Percentiles rank a stretch among this genome's conserved stretches.
phyloP scores from a whole-genome alignment of 2,113 vertebrate genomes.

The Myotis yumanensis region DNA sequence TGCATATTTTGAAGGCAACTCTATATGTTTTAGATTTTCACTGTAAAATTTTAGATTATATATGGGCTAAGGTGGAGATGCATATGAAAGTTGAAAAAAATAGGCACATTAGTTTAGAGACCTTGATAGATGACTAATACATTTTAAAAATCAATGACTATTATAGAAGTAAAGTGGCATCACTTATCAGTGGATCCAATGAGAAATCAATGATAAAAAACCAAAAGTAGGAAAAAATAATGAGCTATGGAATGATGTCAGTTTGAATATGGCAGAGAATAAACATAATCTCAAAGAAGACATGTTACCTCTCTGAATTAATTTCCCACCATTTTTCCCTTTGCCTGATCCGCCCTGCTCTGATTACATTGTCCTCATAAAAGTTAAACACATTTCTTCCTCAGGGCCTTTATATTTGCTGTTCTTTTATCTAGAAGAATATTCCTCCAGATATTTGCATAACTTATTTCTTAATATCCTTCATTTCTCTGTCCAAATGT shows the following conservation, averaged over 20 bases:
- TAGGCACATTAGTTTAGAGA: neutral
- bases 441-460: neutral
- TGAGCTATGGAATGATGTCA: neutral
- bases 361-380: neutral
- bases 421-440: neutral
- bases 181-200: neutral
- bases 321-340: neutral
- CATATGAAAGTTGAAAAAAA: neutral
- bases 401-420: neutral
- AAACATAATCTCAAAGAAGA: neutral
- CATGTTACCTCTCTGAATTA: neutral
- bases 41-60: neutral
- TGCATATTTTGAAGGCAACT: neutral
- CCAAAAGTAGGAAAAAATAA: neutral
- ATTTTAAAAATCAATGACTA: neutral
- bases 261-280: neutral
- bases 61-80: neutral
- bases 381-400: neutral
- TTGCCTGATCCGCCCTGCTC: neutral
- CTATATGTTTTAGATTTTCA: neutral
- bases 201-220: neutral
- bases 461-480: neutral
- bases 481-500: neutral
- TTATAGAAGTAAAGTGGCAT: neutral
- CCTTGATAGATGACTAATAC: neutral